Percentiles rank a stretch among this genome's conserved stretches.
phyloP scores from a whole-genome alignment of 2,113 vertebrate species.

The Cavia porcellus region DNA sequence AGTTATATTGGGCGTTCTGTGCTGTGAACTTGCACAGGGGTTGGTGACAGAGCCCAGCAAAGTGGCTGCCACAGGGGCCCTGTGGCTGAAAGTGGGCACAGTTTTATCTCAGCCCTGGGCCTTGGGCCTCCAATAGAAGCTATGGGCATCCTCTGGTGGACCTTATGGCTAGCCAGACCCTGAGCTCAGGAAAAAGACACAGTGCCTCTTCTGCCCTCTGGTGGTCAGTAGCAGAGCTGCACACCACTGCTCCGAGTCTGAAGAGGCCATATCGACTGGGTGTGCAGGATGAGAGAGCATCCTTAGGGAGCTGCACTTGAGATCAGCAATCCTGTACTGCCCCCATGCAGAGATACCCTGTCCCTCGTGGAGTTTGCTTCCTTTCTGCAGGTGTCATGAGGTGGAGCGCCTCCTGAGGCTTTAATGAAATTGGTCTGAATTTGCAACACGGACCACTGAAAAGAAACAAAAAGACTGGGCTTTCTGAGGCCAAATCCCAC shows the following conservation, averaged over 20 bases:
- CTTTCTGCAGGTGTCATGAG: constrained; percentile 12
- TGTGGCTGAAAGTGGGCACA: background rate
- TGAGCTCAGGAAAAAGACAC: constrained; percentile 20
- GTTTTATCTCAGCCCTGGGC: background rate
- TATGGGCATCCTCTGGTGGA: constrained; percentile 8
- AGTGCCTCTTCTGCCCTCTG: constrained; percentile 91
- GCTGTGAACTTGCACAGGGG: background rate
- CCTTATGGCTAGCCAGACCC: background rate
- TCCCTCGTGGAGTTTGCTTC: background rate
- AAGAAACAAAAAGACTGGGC: constrained; percentile 41
- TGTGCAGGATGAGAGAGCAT: background rate
- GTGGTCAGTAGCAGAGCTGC: constrained; percentile 86
- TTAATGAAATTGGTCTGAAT: constrained; percentile 33
- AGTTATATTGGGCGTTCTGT: background rate
- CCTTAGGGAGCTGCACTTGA: background rate
- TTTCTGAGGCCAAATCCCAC: constrained; percentile 19
- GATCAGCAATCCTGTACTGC: rapidly evolving
- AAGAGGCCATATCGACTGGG: constrained; percentile 72
- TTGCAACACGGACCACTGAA: background rate
- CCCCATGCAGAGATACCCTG: background rate
- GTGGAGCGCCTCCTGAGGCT: constrained; percentile 30
- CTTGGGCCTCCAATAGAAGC: background rate
- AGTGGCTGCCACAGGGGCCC: background rate
- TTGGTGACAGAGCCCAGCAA: background rate
- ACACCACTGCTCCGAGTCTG: constrained; percentile 75